Percentiles rank a stretch among this genome's conserved stretches.
Conservation (phyloP, 2,113 vertebrate genomes). For the Zapornia atra region DNA sequence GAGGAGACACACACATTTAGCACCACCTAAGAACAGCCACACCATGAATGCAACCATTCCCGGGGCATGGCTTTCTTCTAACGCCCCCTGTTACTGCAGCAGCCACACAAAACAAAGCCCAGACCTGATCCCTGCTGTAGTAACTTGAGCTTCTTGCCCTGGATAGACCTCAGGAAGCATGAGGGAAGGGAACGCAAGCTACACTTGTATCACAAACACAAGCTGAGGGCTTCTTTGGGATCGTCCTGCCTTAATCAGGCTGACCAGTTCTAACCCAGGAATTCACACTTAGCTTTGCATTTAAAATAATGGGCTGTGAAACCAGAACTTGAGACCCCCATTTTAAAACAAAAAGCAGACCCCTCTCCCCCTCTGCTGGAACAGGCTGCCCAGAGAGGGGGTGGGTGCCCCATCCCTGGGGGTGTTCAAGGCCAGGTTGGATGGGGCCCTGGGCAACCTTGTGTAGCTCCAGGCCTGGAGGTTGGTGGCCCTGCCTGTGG, state of each 20-base stretch:
- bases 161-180: rapidly evolving
- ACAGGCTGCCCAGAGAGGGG: too few species aligned
- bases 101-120: background rate
- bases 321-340: background rate
- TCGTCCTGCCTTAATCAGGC: background rate
- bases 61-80: background rate
- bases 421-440: too few species aligned
- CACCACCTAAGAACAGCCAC: background rate
- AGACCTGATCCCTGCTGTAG: background rate
- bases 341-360: background rate
- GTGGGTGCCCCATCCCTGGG: too few species aligned
- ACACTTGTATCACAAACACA: background rate
- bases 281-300: background rate
- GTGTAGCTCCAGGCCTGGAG: too few species aligned
- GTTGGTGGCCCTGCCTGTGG: too few species aligned
- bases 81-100: background rate
- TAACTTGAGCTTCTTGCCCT: background rate
- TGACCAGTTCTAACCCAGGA: background rate
- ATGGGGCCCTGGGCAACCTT: too few species aligned
- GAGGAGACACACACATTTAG: background rate
- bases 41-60: background rate
- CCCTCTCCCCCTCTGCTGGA: background rate
- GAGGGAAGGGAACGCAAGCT: background rate
- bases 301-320: background rate
- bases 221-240: background rate